Evolutionary conservation across 2,113 vertebrate species (phyloP), one percentile per base, ranked within the genome.

Genomic region (Axis porcinus): DNA sequence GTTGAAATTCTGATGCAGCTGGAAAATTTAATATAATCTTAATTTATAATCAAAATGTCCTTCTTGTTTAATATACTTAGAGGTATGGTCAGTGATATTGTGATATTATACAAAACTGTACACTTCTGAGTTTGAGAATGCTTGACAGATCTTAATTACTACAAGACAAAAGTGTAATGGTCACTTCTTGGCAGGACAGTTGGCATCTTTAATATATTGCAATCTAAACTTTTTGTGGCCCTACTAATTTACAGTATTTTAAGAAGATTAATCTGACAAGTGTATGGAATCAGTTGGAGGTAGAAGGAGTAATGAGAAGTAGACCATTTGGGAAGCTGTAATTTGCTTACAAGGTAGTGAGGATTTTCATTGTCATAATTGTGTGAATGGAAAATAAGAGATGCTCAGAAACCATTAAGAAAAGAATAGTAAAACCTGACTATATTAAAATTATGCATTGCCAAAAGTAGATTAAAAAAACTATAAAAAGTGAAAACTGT

Each of bases 61-160:
- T 27, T 95, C 16, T 96, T 52, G 43, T 91, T 96, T 91, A 93
- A 81, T 95, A 52, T 76, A 79, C 16, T 43, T 91, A 55, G 40
- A 88, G 64, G 45, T 79, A 54, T 81, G 64, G 11, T 57, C 89
- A 79, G 19, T 36, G 57, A 84, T 50, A 64, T 58, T 57, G 25
- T 86, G 45, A 76, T 89, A 52, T 86, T 81, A 60, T 3, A 43
- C 23, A 81, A 82, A 92, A 87, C 10, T 62, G 30, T 33, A 78
- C 28, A 78, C 28, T 83, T 96, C 4, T 5, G 33, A 82, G 23
- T 86, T 60, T 57, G 43, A 97, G 76, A 78, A 74, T 55, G 54
- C 30, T 33, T 9, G 5, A 2, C 10, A 13, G 14, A 86, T 64
- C 15, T 84, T 62, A 67, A 21, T 89, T 91, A 83, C 13, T 55